Percentiles rank a stretch among this genome's conserved stretches.
phyloP scores from a whole-genome alignment of 2,888 invertebrate species.

The Callimorpha dominula region DNA sequence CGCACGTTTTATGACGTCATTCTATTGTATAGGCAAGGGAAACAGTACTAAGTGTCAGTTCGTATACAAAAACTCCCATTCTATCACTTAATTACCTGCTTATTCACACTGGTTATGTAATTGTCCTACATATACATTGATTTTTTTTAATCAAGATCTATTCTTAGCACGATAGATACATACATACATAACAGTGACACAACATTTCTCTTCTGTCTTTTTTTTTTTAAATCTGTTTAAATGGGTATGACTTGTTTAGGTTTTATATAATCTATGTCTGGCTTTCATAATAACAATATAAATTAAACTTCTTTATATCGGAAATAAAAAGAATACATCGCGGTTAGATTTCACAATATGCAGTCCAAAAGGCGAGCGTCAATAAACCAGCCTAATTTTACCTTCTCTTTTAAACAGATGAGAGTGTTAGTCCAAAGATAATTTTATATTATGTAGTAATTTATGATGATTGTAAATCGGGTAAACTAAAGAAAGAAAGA shows the following conservation, averaged over 20 bases:
- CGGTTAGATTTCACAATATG: not conserved
- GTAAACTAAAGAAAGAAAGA: too few relatives aligned
- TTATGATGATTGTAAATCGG: too few relatives aligned
- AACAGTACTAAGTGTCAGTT: slow-evolving; percentile 42
- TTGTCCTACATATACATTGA: slow-evolving; percentile 21
- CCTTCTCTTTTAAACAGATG: not conserved
- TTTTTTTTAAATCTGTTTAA: not conserved
- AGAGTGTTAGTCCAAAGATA: too few relatives aligned
- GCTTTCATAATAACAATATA: not conserved
- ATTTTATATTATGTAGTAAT: too few relatives aligned
- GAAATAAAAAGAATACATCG: not conserved
- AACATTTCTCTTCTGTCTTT: not conserved
- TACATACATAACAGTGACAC: not conserved
- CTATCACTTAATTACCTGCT: slow-evolving; percentile 47
- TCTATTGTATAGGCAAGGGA: slow-evolving; percentile 39
- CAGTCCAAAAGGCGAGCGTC: not conserved
- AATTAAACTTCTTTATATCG: not conserved
- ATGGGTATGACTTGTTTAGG: not conserved
- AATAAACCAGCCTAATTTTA: slow-evolving; percentile 3
- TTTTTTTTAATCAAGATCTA: not conserved
- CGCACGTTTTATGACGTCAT: slow-evolving; percentile 47
- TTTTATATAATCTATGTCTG: not conserved
- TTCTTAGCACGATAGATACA: not conserved
- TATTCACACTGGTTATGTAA: slow-evolving; percentile 45
- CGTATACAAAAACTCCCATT: slow-evolving; percentile 46